Conservation (phyloP, 2,888 invertebrate genomes). For the Drosophila borealis region DNA sequence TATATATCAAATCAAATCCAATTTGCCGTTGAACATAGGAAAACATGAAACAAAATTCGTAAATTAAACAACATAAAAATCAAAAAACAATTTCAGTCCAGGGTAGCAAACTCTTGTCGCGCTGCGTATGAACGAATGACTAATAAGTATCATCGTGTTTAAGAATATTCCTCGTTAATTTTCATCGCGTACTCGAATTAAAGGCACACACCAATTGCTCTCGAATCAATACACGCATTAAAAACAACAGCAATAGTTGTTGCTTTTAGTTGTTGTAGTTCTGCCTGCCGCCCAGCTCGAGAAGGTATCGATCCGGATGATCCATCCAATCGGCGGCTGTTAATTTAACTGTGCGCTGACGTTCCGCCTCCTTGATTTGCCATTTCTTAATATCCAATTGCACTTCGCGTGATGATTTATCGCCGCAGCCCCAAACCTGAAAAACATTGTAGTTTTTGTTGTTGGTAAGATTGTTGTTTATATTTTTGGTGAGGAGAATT, state of each 20-base stretch:
- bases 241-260: slow-evolving; percentile 5
- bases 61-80: slow-evolving; percentile 57
- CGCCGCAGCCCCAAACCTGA: slow-evolving; percentile 95
- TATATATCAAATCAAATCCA: slow-evolving; percentile 53
- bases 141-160: slow-evolving; percentile 19
- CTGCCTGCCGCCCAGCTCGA: slow-evolving; percentile 94
- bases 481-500: slow-evolving; percentile 48
- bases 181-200: slow-evolving; percentile 30
- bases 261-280: slow-evolving; percentile 89
- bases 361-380: slow-evolving; percentile 95
- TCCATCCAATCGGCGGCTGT: slow-evolving; percentile 97
- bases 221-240: slow-evolving; percentile 48
- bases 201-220: slow-evolving; percentile 61
- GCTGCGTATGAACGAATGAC: slow-evolving; percentile 49
- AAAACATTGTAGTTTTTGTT: slow-evolving; percentile 61
- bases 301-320: slow-evolving; percentile 96
- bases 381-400: slow-evolving; percentile 96
- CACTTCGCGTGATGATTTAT: slow-evolving; percentile 90
- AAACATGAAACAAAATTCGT: slow-evolving; percentile 54
- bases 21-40: slow-evolving; percentile 44
- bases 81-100: slow-evolving; percentile 72
- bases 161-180: slow-evolving; percentile 51
- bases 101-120: slow-evolving; percentile 47
- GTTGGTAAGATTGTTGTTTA: slow-evolving; percentile 61
- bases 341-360: slow-evolving; percentile 93